These are phyloP conservation scores for Cebus imitator DNA, from an alignment of 2,113 vertebrate genomes.

Conservation along the genomic window DNA sequence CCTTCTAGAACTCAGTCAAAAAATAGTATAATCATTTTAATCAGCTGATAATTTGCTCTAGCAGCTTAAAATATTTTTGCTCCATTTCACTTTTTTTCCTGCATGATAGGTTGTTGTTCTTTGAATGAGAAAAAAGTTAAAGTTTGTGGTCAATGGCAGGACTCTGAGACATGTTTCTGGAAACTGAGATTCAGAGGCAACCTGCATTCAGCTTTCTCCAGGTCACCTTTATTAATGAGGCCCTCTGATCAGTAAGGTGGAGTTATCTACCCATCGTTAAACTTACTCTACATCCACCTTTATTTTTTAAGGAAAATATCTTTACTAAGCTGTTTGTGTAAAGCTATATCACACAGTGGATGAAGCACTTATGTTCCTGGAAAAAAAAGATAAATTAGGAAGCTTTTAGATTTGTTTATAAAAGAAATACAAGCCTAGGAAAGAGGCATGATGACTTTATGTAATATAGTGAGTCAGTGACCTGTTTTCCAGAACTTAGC, in stretches of 20 bases:
- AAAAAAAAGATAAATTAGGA: not conserved
- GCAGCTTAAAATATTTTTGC: not conserved
- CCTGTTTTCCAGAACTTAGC: not conserved
- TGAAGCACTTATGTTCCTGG: not conserved
- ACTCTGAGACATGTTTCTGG: not conserved
- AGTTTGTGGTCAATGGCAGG: not conserved
- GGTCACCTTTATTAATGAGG: not conserved
- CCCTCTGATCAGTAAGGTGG: not conserved
- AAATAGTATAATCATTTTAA: not conserved
- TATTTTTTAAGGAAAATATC: not conserved
- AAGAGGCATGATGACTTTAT: not conserved
- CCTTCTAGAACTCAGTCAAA: not conserved
- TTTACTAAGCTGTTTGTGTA: not conserved
- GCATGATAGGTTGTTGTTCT: not conserved
- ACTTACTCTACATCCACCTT: not conserved
- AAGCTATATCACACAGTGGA: not conserved
- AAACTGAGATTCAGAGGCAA: not conserved
- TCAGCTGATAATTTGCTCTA: not conserved
- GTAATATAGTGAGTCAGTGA: constrained; percentile 4
- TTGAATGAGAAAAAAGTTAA: not conserved
- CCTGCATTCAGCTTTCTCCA: not conserved
- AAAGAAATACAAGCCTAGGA: not conserved
- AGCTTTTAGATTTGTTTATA: not conserved
- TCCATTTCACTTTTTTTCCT: not conserved
- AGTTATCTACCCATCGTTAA: not conserved